Evolutionary conservation across 2,888 invertebrate species (phyloP).

Genomic region (Limnephilus rhombicus): DNA sequence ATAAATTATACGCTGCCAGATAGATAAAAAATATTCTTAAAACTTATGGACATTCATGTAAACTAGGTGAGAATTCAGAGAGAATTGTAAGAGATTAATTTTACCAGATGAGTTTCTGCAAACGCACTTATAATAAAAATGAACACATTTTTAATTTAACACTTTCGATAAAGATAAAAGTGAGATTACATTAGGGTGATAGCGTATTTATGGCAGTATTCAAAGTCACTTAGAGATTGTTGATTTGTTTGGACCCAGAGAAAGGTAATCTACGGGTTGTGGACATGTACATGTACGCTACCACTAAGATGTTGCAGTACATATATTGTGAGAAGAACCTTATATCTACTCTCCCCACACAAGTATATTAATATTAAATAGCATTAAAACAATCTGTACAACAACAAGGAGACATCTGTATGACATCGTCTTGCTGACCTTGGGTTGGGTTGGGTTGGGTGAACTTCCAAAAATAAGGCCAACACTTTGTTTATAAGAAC

Average conservation of each 20-base stretch:
- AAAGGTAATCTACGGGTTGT: slow-evolving; percentile 48
- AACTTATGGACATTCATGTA: slow-evolving; percentile 58
- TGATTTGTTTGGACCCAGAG: slow-evolving; percentile 64
- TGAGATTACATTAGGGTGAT: slow-evolving; percentile 48
- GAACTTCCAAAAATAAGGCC: slow-evolving; percentile 26
- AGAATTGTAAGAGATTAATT: slow-evolving; percentile 37
- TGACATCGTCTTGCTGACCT: slow-evolving; percentile 34
- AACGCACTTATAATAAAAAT: slow-evolving; percentile 58
- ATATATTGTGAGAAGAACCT: slow-evolving; percentile 29
- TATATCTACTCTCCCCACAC: slow-evolving; percentile 32
- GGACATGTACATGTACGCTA: slow-evolving; percentile 42
- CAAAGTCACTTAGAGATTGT: slow-evolving; percentile 56
- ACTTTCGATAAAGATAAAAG: slow-evolving; percentile 44
- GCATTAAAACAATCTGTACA: slow-evolving; percentile 58
- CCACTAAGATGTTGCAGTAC: slow-evolving; percentile 37
- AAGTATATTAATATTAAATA: slow-evolving; percentile 54
- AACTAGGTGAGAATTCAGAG: slow-evolving; percentile 46
- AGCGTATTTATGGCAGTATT: slow-evolving; percentile 63
- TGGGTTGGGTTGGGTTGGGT: slow-evolving; percentile 11
- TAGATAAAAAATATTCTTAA: slow-evolving; percentile 52
- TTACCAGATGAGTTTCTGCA: slow-evolving; percentile 42
- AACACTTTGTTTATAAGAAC: slow-evolving; percentile 31
- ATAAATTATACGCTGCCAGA: slow-evolving; percentile 53
- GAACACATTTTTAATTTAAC: slow-evolving; percentile 62
- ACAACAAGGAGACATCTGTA: slow-evolving; percentile 56